Evolutionary conservation across 2,113 vertebrate genomes (phyloP), one percentile per base, ranked within the genome.

Genomic region (Hystrix brachyura): DNA sequence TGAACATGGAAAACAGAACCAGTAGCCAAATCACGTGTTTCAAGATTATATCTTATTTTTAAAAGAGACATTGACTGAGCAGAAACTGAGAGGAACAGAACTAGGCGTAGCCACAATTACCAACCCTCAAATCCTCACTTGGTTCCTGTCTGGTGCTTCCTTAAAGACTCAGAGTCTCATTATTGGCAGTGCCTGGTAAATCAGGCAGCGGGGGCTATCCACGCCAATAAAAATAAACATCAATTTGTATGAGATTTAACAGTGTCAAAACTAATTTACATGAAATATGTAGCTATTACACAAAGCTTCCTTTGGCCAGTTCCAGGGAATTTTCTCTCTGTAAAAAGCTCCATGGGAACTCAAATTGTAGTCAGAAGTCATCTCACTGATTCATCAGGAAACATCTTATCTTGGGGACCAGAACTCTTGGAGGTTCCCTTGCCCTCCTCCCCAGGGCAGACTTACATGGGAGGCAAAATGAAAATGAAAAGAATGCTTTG

Each of bases 41-140:
- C 76, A 95, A 84, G 29, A 79, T 90, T 87, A 38, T 43, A 78
- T 90, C 67, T 94, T 74, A 79, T 25, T 67, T 92, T 59, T 83
- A 53, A 80, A 86, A 90, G 23, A 79, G 67, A 83, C 12, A 25
- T 13, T 18, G 86, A 23, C 65, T 92, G 34, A 6, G 11, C 43
- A 87, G 88, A 95, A 78, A 79, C 10, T 25, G 23, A 72, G 74
- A 71, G 32, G 34, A 80, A 25, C n/a, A 12, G 69, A 78, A 13
- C 21, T 12, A 29, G 51, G 25, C 46, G 21, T n/a, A 19, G 43
- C 3, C 38, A 43, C 19, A 48, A 5, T 51, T 6, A 8, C 0
- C 23, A 67, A 51, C 55, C 38, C 13, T 83, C 1, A 65, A 60
- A 51, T 38, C 53, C 29, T 86, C 11, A 38, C 1, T 43, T 23